These are phyloP conservation scores for Rhinella marina DNA, from an alignment of 2,797 vertebrate species.

Conservation along the genomic window DNA sequence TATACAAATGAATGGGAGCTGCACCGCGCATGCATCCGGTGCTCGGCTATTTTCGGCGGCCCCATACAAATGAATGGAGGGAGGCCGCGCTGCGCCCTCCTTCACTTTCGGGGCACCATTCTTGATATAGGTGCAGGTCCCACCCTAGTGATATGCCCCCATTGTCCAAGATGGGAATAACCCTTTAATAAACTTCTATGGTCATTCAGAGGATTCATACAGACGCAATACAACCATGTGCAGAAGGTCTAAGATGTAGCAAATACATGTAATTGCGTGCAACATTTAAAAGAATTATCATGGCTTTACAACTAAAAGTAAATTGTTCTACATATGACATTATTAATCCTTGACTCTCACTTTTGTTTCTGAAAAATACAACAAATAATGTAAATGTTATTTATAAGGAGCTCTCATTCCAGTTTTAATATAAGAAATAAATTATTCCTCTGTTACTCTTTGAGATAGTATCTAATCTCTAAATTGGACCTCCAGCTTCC, in stretches of 20 bases:
- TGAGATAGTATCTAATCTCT: conserved; percentile 55
- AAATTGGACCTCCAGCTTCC: conserved; percentile 47
- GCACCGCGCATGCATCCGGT: too few species aligned
- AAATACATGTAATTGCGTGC: neutral
- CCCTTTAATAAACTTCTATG: too few species aligned
- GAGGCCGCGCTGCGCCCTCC: too few species aligned
- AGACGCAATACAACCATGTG: neutral
- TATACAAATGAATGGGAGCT: too few species aligned
- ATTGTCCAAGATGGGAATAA: too few species aligned
- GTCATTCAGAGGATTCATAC: neutral
- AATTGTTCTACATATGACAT: neutral
- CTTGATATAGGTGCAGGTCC: too few species aligned
- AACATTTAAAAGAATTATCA: neutral
- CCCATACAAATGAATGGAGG: too few species aligned
- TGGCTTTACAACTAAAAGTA: neutral
- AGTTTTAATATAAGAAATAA: conserved; percentile 49
- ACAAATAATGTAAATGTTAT: conserved; percentile 9
- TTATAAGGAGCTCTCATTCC: neutral
- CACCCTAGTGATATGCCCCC: too few species aligned
- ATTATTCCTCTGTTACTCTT: conserved; percentile 38
- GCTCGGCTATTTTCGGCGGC: too few species aligned
- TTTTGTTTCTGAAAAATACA: neutral
- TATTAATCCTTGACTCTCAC: neutral
- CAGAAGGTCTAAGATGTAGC: neutral
- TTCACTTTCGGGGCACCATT: too few species aligned